A percentile compares a stretch with the other conserved stretches of the same genome.
These are phyloP conservation scores for Orchestia grillus DNA, from an alignment of 1,140 invertebrate genomes.

Conservation along the genomic window DNA sequence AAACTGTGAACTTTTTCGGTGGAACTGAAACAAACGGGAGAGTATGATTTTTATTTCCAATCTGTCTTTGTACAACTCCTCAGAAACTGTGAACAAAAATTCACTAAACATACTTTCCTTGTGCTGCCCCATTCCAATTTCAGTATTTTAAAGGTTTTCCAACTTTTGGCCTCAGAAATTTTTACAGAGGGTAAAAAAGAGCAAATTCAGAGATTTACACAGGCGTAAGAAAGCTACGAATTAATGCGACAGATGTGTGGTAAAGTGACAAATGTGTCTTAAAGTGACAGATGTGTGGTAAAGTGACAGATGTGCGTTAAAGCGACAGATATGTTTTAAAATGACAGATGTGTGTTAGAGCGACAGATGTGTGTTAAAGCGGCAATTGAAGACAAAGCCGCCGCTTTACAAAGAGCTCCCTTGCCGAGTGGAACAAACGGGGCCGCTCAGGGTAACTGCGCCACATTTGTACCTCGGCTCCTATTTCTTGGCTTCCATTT, in stretches of 20 bases:
- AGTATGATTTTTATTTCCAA: too few relatives aligned
- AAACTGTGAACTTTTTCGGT: too few relatives aligned
- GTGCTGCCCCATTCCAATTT: not conserved
- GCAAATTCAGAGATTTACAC: not conserved
- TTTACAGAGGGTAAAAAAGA: not conserved
- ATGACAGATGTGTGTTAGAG: too few relatives aligned
- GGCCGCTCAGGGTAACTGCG: not conserved
- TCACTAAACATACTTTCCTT: too few relatives aligned
- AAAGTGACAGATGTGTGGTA: too few relatives aligned
- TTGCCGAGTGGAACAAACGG: conserved; percentile 23
- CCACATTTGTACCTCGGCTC: not conserved
- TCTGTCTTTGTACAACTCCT: too few relatives aligned
- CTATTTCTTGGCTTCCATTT: not conserved
- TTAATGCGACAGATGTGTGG: too few relatives aligned
- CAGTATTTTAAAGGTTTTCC: not conserved
- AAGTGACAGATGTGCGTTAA: too few relatives aligned
- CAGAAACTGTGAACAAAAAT: too few relatives aligned
- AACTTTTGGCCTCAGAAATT: not conserved
- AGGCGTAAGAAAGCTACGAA: not conserved
- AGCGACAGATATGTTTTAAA: too few relatives aligned
- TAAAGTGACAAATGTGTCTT: too few relatives aligned
- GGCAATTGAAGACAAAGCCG: conserved; percentile 18
- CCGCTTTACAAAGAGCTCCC: not conserved
- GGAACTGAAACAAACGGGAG: too few relatives aligned
- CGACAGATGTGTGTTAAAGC: not conserved